A percentile compares a stretch with the other conserved stretches of the same genome.
These are phyloP conservation scores for Cyanoramphus novaezelandiae DNA, from an alignment of 2,113 vertebrate genomes.

Conservation along the genomic window DNA sequence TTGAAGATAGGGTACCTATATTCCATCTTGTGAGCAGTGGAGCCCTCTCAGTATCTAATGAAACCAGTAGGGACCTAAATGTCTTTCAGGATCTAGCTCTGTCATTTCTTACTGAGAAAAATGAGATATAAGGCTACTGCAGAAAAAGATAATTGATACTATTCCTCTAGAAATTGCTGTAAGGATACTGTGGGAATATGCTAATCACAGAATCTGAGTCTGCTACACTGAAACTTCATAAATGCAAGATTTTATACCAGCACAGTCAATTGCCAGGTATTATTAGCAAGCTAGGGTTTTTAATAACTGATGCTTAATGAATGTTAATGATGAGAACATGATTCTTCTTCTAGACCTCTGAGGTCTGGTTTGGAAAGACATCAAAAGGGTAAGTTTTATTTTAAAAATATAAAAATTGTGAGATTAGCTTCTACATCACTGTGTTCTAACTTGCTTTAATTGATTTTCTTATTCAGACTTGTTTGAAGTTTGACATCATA, in stretches of 20 bases:
- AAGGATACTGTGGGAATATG: neutral
- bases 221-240: neutral
- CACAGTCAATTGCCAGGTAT: neutral
- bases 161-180: neutral
- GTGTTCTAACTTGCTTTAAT: slow-evolving; percentile 7
- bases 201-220: neutral
- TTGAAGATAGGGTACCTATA: neutral
- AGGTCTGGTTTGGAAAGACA: slow-evolving; percentile 29
- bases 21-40: neutral
- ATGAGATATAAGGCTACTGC: neutral
- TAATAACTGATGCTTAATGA: neutral
- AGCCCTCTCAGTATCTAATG: neutral
- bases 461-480: neutral
- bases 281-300: neutral
- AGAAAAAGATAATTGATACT: neutral
- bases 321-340: neutral
- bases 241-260: neutral
- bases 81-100: neutral
- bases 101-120: neutral
- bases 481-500: slow-evolving; percentile 11
- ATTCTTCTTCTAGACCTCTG: neutral
- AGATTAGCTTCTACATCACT: neutral
- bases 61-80: neutral
- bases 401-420: neutral
- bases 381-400: slow-evolving; percentile 15